Base-by-base conservation (phyloP, 2,113 vertebrate genomes). In the Ranitomeya variabilis region DNA sequence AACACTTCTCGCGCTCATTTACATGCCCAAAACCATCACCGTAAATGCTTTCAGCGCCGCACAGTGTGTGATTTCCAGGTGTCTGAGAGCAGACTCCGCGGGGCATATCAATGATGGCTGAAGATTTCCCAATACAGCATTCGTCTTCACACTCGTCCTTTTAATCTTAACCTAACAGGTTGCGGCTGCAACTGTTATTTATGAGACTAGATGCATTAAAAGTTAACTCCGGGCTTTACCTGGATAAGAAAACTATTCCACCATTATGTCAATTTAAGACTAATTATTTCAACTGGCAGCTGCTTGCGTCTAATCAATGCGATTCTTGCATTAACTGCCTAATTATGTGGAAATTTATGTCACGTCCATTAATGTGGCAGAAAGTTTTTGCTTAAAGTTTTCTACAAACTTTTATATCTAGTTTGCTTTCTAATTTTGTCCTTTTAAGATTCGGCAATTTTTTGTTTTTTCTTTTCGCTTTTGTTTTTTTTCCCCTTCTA, bases 21-120 rank as follows among this genome's bases (percentile, higher is more conserved):
- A 86, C 85, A 86, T 86, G 85, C 73, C 73, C 57, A 62, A 77
- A 64, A 51, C 57, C 59, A 86, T 86, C 85, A 86, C n/a, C 15
- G 18, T 77, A 62, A 86, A 86, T 9, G 69, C 83, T 51, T 74
- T 59, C 15, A 57, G 31, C 45, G 31, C 26, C 14, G 57, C 85
- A 77, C 73, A 77, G 55, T 74, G 84, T 86, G 73, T 78, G 85
- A 86, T 78, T 64, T 86, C 37, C 85, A 86, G 85, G 85, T 86
- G 71, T 86, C 84, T 76, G 71, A 19, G 45, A 52, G 57, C 21
- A 37, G 57, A 19, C 73, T 77, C 55, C 62, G 73, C 85, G 19
- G 84, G 73, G 85, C 73, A 86, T 86, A 86, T 5, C 16, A 86
- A 86, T 78, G 73, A 78, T 71, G 31, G 57, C 51, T 55, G 31